These are phyloP conservation scores for Brotula barbata DNA, from an alignment of 2,797 vertebrate species.

Conservation along the genomic window DNA sequence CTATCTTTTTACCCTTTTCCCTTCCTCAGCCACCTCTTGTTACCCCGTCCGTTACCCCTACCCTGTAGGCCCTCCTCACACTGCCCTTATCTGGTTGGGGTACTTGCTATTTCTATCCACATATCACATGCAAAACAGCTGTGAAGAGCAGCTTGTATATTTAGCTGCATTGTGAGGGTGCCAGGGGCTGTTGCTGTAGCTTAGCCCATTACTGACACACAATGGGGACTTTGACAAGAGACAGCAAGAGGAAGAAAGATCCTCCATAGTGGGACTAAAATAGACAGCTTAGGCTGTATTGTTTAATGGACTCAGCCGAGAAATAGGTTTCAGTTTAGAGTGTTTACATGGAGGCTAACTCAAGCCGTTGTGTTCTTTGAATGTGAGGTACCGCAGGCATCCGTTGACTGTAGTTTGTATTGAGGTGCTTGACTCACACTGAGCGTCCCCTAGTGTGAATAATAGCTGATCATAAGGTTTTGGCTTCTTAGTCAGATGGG, in stretches of 20 bases:
- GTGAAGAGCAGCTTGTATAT: constrained; percentile 79
- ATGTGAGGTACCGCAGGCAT: neutral
- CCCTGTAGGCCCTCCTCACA: constrained; percentile 46
- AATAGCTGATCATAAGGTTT: no score
- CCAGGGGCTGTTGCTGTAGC: constrained; percentile 67
- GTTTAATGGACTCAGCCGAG: constrained; percentile 57
- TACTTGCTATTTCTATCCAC: constrained; percentile 75
- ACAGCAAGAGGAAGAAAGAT: constrained; percentile 71
- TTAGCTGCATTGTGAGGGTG: constrained; percentile 76
- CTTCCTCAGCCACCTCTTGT: neutral
- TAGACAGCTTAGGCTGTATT: constrained; percentile 64
- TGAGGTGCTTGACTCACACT: no score
- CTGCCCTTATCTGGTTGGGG: constrained; percentile 69
- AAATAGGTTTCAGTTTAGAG: constrained; percentile 40
- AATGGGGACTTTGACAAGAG: constrained; percentile 79
- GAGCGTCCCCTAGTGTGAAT: no score
- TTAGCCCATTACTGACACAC: constrained; percentile 73
- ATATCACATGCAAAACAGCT: constrained; percentile 86
- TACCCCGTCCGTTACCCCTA: constrained; percentile 1
- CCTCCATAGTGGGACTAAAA: constrained; percentile 65
- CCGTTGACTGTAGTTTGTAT: no score
- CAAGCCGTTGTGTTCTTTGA: constrained; percentile 43
- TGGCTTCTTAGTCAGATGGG: no score
- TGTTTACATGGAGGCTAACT: constrained; percentile 48
- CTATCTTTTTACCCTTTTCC: neutral